These are phyloP conservation scores for Zygaena filipendulae DNA, from an alignment of 2,888 invertebrate species.

Conservation along the genomic window DNA sequence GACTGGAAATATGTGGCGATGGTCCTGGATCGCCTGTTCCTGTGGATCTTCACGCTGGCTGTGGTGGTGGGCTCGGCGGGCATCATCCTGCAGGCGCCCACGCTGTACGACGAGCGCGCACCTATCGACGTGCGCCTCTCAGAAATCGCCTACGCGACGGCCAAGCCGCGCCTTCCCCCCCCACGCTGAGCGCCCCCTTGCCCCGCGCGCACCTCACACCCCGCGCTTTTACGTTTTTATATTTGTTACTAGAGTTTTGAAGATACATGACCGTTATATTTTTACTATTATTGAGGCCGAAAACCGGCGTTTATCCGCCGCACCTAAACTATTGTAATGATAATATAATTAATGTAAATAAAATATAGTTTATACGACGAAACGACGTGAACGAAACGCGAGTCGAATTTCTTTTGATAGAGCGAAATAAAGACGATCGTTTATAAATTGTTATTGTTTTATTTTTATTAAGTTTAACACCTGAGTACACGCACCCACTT, in stretches of 20 bases:
- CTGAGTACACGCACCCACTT: not conserved
- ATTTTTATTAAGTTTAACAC: too few relatives aligned
- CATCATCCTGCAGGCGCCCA: conserved; percentile 94
- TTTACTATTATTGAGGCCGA: not conserved
- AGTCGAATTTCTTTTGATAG: conserved; percentile 66
- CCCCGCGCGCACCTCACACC: conserved; percentile 3
- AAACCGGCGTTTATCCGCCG: conserved; percentile 19
- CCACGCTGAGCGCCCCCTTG: conserved; percentile 26
- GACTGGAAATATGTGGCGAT: conserved; percentile 99
- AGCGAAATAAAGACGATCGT: conserved; percentile 56
- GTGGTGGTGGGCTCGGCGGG: conserved; percentile 94
- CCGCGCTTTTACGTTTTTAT: conserved; percentile 16
- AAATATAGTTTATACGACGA: conserved; percentile 50
- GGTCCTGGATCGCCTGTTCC: conserved; percentile 95
- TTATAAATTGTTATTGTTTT: conserved; percentile 26
- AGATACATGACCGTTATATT: conserved; percentile 2
- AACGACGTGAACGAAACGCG: conserved; percentile 48
- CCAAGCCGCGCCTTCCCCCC: conserved; percentile 76
- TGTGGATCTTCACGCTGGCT: conserved; percentile 97
- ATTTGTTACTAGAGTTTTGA: conserved; percentile 21
- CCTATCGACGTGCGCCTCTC: conserved; percentile 90
- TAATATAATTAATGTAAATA: conserved; percentile 39
- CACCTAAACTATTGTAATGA: conserved; percentile 26
- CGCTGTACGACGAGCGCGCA: conserved; percentile 90
- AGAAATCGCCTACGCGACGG: conserved; percentile 89